Conservation (phyloP, 2,888 invertebrate genomes). For the Drosophila kuntzei region DNA sequence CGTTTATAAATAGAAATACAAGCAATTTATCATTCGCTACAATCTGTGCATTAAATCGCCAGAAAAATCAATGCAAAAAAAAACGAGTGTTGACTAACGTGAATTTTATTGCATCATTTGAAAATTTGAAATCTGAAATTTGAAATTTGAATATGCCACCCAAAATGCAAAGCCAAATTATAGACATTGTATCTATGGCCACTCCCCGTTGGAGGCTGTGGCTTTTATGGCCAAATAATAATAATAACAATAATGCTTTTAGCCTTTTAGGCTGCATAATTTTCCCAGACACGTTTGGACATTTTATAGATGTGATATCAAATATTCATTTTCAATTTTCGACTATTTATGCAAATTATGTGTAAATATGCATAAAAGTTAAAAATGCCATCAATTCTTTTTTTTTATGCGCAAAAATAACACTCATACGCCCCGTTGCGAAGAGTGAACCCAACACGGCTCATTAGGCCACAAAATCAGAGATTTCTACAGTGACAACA, state of each 20-base stretch:
- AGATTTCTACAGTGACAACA: conserved; percentile 44
- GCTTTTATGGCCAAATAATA: conserved; percentile 66
- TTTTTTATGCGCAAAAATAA: conserved; percentile 75
- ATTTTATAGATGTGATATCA: conserved; percentile 13
- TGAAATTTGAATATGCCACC: conserved; percentile 51
- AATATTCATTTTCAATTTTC: conserved; percentile 79
- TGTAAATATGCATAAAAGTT: conserved; percentile 77
- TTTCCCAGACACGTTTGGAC: conserved; percentile 44
- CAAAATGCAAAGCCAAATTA: conserved; percentile 39
- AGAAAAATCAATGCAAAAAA: conserved; percentile 48
- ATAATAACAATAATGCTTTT: conserved; percentile 41
- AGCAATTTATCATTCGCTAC: conserved; percentile 71
- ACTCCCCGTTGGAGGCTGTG: conserved; percentile 37
- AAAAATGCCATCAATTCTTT: conserved; percentile 68
- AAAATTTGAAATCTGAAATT: conserved; percentile 37
- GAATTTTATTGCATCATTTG: conserved; percentile 73
- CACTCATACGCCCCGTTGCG: conserved; percentile 76
- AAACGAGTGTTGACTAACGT: conserved; percentile 33
- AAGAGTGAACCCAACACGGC: conserved; percentile 47
- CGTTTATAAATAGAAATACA: conserved; percentile 78
- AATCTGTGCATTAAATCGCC: conserved; percentile 61
- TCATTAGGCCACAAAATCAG: conserved; percentile 65
- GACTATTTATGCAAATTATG: conserved; percentile 79
- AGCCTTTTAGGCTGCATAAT: conserved; percentile 65
- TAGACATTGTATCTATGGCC: conserved; percentile 35